phyloP scores from a whole-genome alignment of 2,113 vertebrate genomes.

The Embiotoca jacksoni region DNA sequence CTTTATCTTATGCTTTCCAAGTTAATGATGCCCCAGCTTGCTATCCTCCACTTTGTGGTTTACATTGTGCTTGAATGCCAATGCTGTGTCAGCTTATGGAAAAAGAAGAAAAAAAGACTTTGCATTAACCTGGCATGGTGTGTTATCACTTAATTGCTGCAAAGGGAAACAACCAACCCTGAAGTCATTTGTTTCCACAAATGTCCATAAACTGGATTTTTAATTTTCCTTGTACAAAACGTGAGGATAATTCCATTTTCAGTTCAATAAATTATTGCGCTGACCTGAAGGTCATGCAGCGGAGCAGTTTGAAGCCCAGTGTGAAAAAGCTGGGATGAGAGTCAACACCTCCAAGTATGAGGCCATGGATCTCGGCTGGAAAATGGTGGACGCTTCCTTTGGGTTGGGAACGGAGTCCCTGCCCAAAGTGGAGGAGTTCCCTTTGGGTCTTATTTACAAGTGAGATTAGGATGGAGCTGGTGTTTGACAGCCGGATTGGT shows the following conservation, averaged over 20 bases:
- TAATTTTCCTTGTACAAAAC: neutral
- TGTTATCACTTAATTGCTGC: no score
- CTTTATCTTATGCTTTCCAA: no score
- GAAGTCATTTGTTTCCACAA: neutral
- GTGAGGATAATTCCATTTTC: neutral
- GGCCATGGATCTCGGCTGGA: neutral
- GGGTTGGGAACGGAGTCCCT: neutral
- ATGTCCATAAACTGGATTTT: fast-evolving
- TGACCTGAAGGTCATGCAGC: neutral
- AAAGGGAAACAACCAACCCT: neutral
- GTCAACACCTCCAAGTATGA: neutral
- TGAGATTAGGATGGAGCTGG: neutral
- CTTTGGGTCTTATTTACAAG: neutral
- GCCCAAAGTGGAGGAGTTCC: neutral
- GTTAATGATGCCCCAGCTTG: no score
- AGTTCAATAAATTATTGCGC: neutral
- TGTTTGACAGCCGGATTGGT: neutral
- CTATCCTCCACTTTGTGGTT: neutral
- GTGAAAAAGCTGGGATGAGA: neutral
- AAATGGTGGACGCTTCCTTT: neutral
- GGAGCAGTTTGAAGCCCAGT: neutral
- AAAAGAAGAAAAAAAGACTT: no score
- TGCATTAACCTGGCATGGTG: no score
- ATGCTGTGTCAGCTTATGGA: no score
- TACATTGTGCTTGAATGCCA: neutral